Base-by-base conservation (phyloP, 2,113 vertebrate genomes). In the Bubo bubo region DNA sequence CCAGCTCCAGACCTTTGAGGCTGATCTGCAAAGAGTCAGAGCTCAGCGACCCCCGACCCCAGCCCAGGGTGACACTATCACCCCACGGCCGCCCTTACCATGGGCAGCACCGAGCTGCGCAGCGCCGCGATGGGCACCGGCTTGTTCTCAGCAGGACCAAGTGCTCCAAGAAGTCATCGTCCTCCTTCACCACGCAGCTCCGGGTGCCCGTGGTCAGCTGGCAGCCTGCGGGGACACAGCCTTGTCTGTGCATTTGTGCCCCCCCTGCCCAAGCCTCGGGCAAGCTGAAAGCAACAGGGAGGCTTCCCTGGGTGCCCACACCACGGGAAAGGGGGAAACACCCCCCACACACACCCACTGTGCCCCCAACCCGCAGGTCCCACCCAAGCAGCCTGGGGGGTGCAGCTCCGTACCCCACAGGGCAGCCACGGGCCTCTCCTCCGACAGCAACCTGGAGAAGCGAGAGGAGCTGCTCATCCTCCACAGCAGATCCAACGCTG, bases 1-100 rank as follows among this genome's bases (percentile, higher is more conserved):
- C 91, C 19, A 98, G 86, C 88, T 98, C 98, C 92, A 98, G 86
- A 17, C 67, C 81, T 26, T 56, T 85, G 52, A 98, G 95, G 86
- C 85, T 98, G 81, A 98, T 85, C 98, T 98, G 95, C 39, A 75
- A 91, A n/a, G 41, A 72, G 34, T 3, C 15, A 0, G 8, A 68
- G 75, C 86, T 96, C 68, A 63, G 73, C 53, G 35, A 52, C 10
- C 12, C 23, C 34, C 3, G 1, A 27, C 1, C 14, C 39, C 55
- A 26, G 8, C 21, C 39, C 0, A 0, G 9, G 35, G 9, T 3
- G 35, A 23, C 5, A 1, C 14, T 13, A 20, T 5, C 1, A 0
- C 13, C 60, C 23, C 43, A 1, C 0, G 1, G 13, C 67, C 10
- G 34, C 39, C 7, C 70, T 97, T 88, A 98, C 98, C 97, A 85